Percentiles rank a stretch among this genome's conserved stretches.
These are phyloP conservation scores for Todiramphus saurophagus DNA, from an alignment of 2,113 vertebrate species.

Conservation along the genomic window DNA sequence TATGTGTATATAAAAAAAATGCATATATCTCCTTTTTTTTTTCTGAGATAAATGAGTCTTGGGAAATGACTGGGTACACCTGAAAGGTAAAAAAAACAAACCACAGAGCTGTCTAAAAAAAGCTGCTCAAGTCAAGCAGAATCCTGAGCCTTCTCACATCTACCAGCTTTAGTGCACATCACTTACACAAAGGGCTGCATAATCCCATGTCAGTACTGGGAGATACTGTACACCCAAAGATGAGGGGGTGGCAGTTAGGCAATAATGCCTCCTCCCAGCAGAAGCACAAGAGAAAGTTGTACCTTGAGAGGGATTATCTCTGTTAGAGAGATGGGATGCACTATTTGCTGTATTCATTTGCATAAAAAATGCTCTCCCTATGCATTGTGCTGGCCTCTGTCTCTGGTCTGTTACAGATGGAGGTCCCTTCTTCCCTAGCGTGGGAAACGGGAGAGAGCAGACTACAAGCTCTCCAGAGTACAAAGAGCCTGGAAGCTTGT, in stretches of 20 bases:
- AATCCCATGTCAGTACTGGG: neutral
- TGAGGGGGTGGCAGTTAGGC: neutral
- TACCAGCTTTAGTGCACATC: neutral
- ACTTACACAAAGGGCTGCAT: neutral
- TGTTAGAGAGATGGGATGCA: neutral
- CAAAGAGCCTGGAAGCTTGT: slow-evolving; percentile 33
- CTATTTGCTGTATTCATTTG: neutral
- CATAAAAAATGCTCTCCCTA: slow-evolving; percentile 32
- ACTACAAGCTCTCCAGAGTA: slow-evolving; percentile 13
- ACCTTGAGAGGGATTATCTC: slow-evolving; percentile 55
- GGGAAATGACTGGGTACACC: neutral
- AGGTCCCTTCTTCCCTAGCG: slow-evolving; percentile 35
- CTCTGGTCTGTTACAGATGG: neutral
- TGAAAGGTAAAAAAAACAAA: neutral
- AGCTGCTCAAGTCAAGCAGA: neutral
- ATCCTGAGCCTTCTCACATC: neutral
- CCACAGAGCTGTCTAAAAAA: neutral
- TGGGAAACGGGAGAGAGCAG: slow-evolving; percentile 36
- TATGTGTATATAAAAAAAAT: neutral
- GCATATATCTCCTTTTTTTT: neutral
- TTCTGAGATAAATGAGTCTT: neutral
- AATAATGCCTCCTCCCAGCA: neutral
- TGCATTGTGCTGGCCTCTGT: neutral
- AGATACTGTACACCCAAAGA: neutral
- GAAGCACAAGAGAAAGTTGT: neutral